Conservation (phyloP, 2,888 invertebrate species). For the Eristalis arbustorum region DNA sequence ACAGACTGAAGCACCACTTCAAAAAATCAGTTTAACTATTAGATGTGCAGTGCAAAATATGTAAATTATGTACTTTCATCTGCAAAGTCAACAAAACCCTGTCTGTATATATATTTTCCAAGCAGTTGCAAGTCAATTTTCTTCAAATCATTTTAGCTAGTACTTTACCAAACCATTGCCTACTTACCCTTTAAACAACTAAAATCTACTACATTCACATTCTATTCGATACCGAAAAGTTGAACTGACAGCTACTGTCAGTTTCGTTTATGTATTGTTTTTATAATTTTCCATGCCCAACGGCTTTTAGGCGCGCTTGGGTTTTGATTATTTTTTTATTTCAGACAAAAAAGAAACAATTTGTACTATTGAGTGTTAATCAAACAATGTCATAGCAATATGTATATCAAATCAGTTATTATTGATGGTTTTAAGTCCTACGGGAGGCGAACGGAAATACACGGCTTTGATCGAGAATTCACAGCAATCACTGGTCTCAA, state of each 20-base stretch:
- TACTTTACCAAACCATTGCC: no score
- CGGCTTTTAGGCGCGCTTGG: conserved; percentile 34
- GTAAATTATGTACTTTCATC: no score
- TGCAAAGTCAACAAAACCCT: no score
- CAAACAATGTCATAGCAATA: conserved; percentile 77
- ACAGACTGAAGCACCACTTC: no score
- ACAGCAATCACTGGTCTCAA: conserved; percentile 99
- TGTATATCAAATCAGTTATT: conserved; percentile 95
- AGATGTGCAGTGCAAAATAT: no score
- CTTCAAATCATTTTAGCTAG: no score
- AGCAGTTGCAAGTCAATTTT: no score
- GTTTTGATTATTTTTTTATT: neutral
- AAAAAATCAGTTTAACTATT: no score
- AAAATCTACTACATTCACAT: neutral
- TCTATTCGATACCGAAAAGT: neutral
- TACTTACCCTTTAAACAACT: no score
- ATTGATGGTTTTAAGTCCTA: conserved; percentile 99
- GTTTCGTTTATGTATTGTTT: neutral
- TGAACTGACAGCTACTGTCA: neutral
- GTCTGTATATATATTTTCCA: no score
- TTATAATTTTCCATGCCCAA: neutral
- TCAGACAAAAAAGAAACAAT: neutral
- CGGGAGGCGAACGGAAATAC: conserved; percentile 93
- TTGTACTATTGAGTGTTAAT: neutral
- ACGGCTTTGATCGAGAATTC: conserved; percentile 95